Evolutionary conservation across 2,113 vertebrate species (phyloP), one percentile per base, ranked within the genome.

Genomic region (Myotis brandtii): DNA sequence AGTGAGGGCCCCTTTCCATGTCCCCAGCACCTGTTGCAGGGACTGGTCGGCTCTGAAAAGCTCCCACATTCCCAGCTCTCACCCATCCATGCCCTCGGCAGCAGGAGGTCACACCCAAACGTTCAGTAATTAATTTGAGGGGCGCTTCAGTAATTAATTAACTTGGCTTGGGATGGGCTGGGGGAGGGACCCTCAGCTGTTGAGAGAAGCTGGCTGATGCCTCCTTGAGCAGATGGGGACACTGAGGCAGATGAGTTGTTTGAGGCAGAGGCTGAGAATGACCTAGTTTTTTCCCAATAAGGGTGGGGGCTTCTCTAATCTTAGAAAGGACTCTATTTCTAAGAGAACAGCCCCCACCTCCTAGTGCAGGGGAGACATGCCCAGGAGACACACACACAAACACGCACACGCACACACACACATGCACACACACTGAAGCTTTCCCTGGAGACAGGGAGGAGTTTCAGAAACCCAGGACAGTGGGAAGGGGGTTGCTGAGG

Each of bases 391-490:
- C 9, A 0, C 3, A 8, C 46, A 40, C 56, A 34, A 56, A 40
- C 20, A 6, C 34, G 40, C 30, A 67, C n/a, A 34, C 46, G 16
- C 10, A 59, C 21, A 3, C 66, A 48, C 34, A 25, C 48, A 17
- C 0, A 2, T 10, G 11, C 59, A 62, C 59, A 25, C 56, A 27
- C n/a, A 30, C 59, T 59, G 23, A 73, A 72, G 17, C 40, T 40
- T 46, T 67, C 54, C 59, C 48, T 37, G 0, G 2, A 32, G 67
- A 56, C 25, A 30, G 14, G 83, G 70, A 88, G 64, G 11, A 62
- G 70, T 79, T 54, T 52, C 69, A 69, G 84, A 75, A 94, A 50
- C 37, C 40, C n/a, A 2, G 91, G 88, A 66, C 95, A 40, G 73
- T 46, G 83, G 82, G 91, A 75, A 75, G 85, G 25, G 89, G 93